These are phyloP conservation scores for Cisticola juncidis DNA, from an alignment of 2,113 vertebrate species.

Conservation along the genomic window DNA sequence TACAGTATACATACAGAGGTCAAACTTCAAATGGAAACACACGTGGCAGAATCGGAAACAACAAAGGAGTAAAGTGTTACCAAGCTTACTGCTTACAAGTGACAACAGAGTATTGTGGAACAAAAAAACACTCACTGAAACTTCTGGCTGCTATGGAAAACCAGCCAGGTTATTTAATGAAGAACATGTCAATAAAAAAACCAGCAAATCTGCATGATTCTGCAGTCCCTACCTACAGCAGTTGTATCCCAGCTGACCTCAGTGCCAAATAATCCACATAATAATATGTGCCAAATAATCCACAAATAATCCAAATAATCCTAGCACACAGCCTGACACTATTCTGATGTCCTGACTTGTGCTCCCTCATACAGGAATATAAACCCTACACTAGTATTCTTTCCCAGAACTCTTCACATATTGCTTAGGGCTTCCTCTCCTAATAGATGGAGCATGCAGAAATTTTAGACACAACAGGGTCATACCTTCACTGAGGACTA, in stretches of 20 bases:
- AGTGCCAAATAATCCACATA: neutral
- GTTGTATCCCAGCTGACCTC: neutral
- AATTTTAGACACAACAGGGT: neutral
- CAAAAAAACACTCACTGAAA: neutral
- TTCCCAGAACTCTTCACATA: neutral
- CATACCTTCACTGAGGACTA: neutral
- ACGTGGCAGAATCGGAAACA: neutral
- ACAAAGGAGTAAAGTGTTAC: neutral
- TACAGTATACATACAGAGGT: neutral
- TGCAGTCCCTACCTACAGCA: neutral
- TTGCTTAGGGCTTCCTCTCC: neutral
- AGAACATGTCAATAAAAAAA: neutral
- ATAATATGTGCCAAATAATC: neutral
- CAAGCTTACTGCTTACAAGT: neutral
- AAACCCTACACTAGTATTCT: neutral
- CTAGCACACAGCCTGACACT: neutral
- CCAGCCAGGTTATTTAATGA: neutral
- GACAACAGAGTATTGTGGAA: neutral
- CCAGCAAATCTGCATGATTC: neutral
- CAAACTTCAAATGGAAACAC: neutral
- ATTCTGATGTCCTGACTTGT: neutral
- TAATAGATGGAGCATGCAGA: neutral
- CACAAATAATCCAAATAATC: too few species aligned
- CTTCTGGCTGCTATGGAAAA: neutral
- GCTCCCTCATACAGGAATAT: neutral